Conservation (phyloP, 2,113 vertebrate genomes). For the Irena cyanogastra region DNA sequence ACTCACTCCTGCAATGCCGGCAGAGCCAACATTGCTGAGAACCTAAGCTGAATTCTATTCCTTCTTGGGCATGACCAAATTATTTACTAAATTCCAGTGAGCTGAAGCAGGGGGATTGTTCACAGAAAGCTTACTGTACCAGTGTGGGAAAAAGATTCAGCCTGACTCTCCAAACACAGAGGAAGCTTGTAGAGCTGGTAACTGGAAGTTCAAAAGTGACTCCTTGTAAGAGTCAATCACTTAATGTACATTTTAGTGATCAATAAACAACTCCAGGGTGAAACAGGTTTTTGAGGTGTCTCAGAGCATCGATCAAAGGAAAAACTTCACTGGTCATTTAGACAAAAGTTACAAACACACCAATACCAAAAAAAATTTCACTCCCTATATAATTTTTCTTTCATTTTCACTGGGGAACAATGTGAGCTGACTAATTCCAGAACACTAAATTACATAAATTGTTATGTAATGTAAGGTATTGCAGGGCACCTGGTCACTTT, state of each 20-base stretch:
- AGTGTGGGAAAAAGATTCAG: neutral
- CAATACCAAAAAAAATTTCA: neutral
- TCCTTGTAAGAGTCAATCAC: neutral
- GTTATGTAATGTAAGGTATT: neutral
- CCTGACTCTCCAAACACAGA: neutral
- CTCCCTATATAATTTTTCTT: neutral
- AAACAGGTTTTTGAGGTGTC: neutral
- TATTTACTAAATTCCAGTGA: conserved; percentile 28
- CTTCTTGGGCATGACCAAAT: neutral
- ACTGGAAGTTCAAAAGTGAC: neutral
- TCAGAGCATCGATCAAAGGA: neutral
- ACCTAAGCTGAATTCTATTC: neutral
- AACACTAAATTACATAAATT: neutral
- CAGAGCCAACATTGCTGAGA: neutral
- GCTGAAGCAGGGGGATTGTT: neutral
- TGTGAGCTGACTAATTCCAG: neutral
- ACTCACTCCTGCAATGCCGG: neutral
- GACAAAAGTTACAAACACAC: neutral
- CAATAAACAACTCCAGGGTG: neutral
- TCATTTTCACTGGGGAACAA: neutral
- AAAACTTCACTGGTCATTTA: neutral
- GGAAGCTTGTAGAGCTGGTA: neutral
- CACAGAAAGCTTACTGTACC: neutral
- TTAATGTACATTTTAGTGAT: neutral
- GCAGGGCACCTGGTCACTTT: neutral